These are phyloP conservation scores for Drosophila anomelani DNA, from an alignment of 2,888 invertebrate species.

Conservation along the genomic window DNA sequence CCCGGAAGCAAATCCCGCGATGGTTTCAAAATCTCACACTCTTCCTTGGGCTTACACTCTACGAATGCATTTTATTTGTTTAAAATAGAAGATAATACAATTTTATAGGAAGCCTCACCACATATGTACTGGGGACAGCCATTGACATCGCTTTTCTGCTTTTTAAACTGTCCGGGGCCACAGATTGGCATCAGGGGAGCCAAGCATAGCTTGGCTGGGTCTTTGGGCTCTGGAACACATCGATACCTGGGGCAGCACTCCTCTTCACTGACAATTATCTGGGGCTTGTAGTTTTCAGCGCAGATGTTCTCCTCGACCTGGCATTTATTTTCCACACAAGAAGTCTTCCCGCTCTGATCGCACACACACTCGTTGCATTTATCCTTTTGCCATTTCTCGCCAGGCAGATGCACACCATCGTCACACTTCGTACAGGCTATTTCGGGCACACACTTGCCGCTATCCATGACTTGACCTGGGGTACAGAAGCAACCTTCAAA, in stretches of 20 bases:
- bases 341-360: slow-evolving; percentile 86
- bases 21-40: slow-evolving; percentile 87
- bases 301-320: slow-evolving; percentile 87
- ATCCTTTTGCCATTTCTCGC: slow-evolving; percentile 88
- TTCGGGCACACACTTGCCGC: slow-evolving; percentile 90
- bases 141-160: slow-evolving; percentile 87
- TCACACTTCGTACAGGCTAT: slow-evolving; percentile 90
- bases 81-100: background rate
- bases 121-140: slow-evolving; percentile 91
- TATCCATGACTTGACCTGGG: slow-evolving; percentile 88
- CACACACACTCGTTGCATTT: slow-evolving; percentile 91
- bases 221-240: slow-evolving; percentile 87
- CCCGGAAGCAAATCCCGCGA: slow-evolving; percentile 87
- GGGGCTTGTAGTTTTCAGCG: slow-evolving; percentile 86
- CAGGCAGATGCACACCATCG: slow-evolving; percentile 88
- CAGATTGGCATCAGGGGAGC: slow-evolving; percentile 89
- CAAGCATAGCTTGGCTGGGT: slow-evolving; percentile 85
- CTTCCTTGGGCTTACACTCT: slow-evolving; percentile 91
- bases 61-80: background rate
- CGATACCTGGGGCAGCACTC: slow-evolving; percentile 89
- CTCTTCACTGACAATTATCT: slow-evolving; percentile 86
- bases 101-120: slow-evolving; percentile 85
- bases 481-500: slow-evolving; percentile 95
- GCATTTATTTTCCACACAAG: slow-evolving; percentile 88
- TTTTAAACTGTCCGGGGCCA: slow-evolving; percentile 89